phyloP scores from a whole-genome alignment of 1,140 invertebrate species.

The Planococcus citri region DNA sequence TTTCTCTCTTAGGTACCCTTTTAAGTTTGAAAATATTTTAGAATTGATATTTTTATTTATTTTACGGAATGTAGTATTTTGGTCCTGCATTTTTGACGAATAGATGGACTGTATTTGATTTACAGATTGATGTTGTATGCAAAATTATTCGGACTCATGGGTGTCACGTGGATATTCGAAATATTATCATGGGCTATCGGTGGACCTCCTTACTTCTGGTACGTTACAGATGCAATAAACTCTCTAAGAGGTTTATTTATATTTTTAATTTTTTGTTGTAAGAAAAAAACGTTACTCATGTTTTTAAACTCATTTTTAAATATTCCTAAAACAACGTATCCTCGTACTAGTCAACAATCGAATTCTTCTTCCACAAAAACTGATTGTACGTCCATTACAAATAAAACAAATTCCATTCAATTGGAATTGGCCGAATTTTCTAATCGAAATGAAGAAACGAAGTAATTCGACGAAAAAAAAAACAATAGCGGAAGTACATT shows the following conservation, averaged over 20 bases:
- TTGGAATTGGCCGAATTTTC: not conserved
- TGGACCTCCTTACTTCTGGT: conserved; percentile 31
- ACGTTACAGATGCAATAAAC: conserved; percentile 34
- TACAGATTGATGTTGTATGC: conserved; percentile 34
- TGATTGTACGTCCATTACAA: not conserved
- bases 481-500: too few relatives aligned
- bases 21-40: too few relatives aligned
- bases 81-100: too few relatives aligned
- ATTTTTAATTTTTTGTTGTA: conserved; percentile 35
- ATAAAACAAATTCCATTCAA: not conserved
- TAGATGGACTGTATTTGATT: not conserved
- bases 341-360: not conserved
- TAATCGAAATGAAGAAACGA: too few relatives aligned
- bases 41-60: too few relatives aligned
- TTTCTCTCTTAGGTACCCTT: too few relatives aligned
- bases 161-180: conserved; percentile 35
- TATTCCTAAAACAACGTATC: not conserved
- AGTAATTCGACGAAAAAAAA: too few relatives aligned
- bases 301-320: not conserved
- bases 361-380: not conserved
- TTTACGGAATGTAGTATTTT: too few relatives aligned
- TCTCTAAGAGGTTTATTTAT: conserved; percentile 35
- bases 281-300: not conserved
- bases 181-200: conserved; percentile 33
- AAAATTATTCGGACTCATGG: conserved; percentile 37